phyloP scores from a whole-genome alignment of 2,797 vertebrate genomes.

The Acomys russatus region DNA sequence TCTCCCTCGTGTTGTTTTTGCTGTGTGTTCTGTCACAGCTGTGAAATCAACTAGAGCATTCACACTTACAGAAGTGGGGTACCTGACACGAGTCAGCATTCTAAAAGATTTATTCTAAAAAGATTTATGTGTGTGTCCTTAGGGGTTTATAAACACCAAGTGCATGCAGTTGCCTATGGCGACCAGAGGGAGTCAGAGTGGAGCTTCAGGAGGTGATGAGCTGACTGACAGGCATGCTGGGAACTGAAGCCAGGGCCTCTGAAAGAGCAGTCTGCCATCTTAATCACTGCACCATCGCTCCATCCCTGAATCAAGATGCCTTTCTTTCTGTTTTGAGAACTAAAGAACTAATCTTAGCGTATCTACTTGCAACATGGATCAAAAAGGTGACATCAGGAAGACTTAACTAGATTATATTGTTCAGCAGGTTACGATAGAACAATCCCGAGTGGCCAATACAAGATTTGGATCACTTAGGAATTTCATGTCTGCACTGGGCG shows the following conservation, averaged over 20 bases:
- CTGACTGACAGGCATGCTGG: not conserved
- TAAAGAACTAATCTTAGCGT: not conserved
- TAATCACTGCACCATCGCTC: not conserved
- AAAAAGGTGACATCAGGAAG: not conserved
- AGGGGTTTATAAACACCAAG: not conserved
- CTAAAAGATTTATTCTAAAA: not conserved
- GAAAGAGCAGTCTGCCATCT: not conserved
- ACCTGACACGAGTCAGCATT: not conserved
- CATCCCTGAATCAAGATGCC: not conserved
- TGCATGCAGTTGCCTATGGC: not conserved
- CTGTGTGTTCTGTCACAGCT: not conserved
- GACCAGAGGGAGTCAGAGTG: not conserved
- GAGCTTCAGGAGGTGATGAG: not conserved
- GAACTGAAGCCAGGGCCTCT: not conserved
- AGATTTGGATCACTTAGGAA: not conserved
- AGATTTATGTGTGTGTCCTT: not conserved
- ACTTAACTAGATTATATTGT: not conserved
- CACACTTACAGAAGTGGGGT: not conserved
- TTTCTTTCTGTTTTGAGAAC: slow-evolving; percentile 16
- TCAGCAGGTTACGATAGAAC: not conserved
- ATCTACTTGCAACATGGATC: not conserved
- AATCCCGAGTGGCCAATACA: not conserved
- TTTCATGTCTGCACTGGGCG: not conserved
- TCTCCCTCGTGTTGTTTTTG: not conserved
- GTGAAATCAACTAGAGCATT: not conserved